Conservation (phyloP, 2,888 invertebrate genomes). For the Acronicta aceris region DNA sequence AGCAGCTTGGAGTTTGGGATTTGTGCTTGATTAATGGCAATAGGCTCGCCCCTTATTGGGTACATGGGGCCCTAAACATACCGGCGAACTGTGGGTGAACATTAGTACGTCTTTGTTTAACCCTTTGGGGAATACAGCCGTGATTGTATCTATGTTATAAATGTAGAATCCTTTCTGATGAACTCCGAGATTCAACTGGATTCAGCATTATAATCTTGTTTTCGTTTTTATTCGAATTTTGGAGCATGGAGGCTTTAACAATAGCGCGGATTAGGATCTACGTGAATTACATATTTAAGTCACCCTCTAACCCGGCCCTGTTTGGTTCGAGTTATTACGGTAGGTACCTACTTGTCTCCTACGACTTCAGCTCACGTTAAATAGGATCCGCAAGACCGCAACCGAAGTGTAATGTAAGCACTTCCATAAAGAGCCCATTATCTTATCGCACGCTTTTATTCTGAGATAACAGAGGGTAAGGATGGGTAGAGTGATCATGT, state of each 20-base stretch:
- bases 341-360: not conserved
- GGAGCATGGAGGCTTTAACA: conserved; percentile 32
- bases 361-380: conserved; percentile 11
- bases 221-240: conserved; percentile 14
- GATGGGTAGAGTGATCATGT: not conserved
- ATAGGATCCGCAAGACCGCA: conserved; percentile 9
- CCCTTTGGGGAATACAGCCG: no score
- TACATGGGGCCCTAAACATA: no score
- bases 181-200: conserved; percentile 13
- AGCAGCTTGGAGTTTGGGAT: no score
- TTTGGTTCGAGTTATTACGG: conserved; percentile 37
- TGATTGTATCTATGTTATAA: no score
- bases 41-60: no score
- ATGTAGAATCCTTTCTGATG: conserved; percentile 7
- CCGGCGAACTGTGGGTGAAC: no score
- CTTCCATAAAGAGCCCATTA: conserved; percentile 31
- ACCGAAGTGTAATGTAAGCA: conserved; percentile 36
- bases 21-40: no score
- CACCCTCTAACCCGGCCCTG: conserved; percentile 8
- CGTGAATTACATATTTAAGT: conserved; percentile 35
- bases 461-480: not conserved
- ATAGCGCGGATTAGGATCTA: conserved; percentile 34
- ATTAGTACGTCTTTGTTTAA: no score
- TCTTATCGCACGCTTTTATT: conserved; percentile 37
- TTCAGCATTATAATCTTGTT: conserved; percentile 39